phyloP scores from a whole-genome alignment of 2,113 vertebrate genomes.

The Scopus umbretta region DNA sequence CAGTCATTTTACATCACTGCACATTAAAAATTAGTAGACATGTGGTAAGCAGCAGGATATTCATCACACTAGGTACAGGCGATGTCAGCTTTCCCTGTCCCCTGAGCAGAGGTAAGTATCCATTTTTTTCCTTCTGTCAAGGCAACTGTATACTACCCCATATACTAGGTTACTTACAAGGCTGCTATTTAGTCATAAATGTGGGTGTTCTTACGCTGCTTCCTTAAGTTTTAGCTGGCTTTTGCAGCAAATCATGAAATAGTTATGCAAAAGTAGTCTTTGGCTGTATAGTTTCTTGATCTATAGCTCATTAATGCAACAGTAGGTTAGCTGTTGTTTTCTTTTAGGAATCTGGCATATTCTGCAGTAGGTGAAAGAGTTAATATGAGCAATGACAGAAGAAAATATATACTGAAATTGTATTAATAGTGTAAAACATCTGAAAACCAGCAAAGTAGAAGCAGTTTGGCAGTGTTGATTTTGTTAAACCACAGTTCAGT shows the following conservation, averaged over 20 bases:
- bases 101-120: neutral
- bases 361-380: neutral
- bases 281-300: neutral
- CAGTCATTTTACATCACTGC: neutral
- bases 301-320: neutral
- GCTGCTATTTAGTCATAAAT: neutral
- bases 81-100: neutral
- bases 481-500: neutral
- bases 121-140: neutral
- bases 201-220: neutral
- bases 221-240: neutral
- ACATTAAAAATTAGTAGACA: neutral
- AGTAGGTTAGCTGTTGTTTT: neutral
- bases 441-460: neutral
- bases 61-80: neutral
- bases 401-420: neutral
- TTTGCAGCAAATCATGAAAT: neutral
- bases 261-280: neutral
- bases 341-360: neutral
- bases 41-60: neutral
- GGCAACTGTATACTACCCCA: neutral
- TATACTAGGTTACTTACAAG: neutral
- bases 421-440: neutral
- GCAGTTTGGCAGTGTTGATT: neutral
- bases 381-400: neutral